Evolutionary conservation across 2,888 invertebrate genomes (phyloP).

Genomic region (Nephrocerus scutellatus): DNA sequence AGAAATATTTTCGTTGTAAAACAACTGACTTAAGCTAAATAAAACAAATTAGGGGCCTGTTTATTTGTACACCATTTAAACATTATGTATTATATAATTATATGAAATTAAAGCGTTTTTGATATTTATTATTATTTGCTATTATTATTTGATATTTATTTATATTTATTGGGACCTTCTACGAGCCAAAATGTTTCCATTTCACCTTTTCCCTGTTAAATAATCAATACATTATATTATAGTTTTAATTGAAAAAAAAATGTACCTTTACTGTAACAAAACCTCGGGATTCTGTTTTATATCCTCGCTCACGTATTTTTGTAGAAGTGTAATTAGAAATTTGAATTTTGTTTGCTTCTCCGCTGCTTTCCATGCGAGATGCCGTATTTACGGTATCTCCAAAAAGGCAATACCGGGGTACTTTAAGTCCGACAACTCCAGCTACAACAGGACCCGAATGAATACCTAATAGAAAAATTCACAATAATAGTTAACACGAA

Average conservation of each 20-base stretch:
- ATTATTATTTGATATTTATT: constrained; percentile 10
- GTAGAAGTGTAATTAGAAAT: constrained; percentile 66
- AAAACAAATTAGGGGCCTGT: no score
- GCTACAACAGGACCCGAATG: constrained; percentile 85
- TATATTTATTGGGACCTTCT: constrained; percentile 48
- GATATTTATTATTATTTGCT: no score
- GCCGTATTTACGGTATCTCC: constrained; percentile 90
- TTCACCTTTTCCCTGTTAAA: constrained; percentile 79
- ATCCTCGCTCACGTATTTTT: constrained; percentile 59
- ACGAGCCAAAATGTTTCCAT: constrained; percentile 80
- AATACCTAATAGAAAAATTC: constrained; percentile 53
- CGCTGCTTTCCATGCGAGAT: constrained; percentile 74
- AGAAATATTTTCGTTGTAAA: no score
- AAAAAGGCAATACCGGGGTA: constrained; percentile 81
- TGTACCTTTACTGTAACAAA: constrained; percentile 66
- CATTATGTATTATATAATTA: no score
- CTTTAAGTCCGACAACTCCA: constrained; percentile 76
- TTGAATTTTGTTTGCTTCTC: constrained; percentile 65
- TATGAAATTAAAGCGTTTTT: no score
- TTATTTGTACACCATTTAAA: no score
- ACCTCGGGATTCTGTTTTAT: constrained; percentile 64
- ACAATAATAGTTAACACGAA: background rate
- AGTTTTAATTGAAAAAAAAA: background rate
- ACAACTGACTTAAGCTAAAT: no score
- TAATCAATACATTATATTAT: no score